Evolutionary conservation across 2,797 vertebrate species (phyloP).

Genomic region (Acrocephalus scirpaceus): DNA sequence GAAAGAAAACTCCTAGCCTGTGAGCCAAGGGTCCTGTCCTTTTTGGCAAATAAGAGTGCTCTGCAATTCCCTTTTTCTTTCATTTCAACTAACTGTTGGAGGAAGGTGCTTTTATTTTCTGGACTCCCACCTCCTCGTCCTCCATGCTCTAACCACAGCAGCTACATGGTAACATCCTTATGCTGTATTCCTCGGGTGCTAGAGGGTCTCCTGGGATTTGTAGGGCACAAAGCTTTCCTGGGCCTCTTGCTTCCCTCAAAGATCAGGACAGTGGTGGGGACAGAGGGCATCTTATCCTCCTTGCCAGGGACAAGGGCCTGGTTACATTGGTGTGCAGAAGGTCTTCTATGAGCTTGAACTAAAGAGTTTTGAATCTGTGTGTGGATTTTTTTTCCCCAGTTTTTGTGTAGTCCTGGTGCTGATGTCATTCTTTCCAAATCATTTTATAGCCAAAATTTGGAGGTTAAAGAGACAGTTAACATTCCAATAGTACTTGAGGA

Average conservation of each 20-base stretch:
- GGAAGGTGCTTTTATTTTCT: not conserved
- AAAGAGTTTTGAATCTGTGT: not conserved
- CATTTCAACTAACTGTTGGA: not conserved
- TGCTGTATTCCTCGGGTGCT: not conserved
- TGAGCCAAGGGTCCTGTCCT: not conserved
- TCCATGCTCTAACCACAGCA: not conserved
- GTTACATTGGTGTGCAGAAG: not conserved
- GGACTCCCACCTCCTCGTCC: fast-evolving
- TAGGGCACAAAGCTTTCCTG: not conserved
- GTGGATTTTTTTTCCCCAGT: not conserved
- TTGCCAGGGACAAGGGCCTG: not conserved
- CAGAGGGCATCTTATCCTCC: not conserved
- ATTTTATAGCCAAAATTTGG: not conserved
- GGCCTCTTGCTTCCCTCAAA: not conserved
- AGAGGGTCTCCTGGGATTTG: not conserved
- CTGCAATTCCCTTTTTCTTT: not conserved
- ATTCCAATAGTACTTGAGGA: not conserved
- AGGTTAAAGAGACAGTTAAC: no score
- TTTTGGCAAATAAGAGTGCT: not conserved
- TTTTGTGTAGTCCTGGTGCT: not conserved
- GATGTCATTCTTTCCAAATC: not conserved
- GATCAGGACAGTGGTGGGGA: not conserved
- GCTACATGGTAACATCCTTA: not conserved
- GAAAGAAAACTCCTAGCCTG: not conserved
- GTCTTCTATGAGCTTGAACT: not conserved